A percentile compares a stretch with the other conserved stretches of the same genome.
Conservation (phyloP, 2,888 invertebrate genomes). For the Lordiphosa andalusiaca region DNA sequence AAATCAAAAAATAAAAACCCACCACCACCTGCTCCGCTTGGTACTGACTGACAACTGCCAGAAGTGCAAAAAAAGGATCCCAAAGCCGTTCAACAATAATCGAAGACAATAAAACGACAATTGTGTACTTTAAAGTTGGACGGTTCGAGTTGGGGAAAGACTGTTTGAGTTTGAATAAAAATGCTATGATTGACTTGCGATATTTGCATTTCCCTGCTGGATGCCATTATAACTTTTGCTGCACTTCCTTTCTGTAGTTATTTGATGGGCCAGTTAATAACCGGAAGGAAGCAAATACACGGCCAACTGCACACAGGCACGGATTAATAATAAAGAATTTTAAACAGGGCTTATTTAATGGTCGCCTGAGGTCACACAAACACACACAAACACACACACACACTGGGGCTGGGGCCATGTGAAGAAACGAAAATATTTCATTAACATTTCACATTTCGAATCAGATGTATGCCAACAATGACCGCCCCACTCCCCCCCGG, state of each 20-base stretch:
- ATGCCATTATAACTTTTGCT: not conserved
- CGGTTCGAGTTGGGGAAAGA: too few relatives aligned
- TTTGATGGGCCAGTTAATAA: slow-evolving; percentile 34
- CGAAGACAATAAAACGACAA: slow-evolving; percentile 72
- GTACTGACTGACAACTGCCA: slow-evolving; percentile 17
- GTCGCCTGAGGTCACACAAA: slow-evolving; percentile 37
- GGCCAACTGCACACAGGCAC: slow-evolving; percentile 31
- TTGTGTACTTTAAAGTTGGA: slow-evolving; percentile 50
- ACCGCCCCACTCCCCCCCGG: slow-evolving; percentile 1
- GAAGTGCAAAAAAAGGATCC: slow-evolving; percentile 17
- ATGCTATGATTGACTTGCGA: slow-evolving; percentile 8
- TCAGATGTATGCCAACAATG: slow-evolving; percentile 35
- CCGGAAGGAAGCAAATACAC: slow-evolving; percentile 40
- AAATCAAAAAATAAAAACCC: slow-evolving; percentile 39
- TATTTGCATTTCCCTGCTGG: slow-evolving; percentile 13
- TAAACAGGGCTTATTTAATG: slow-evolving; percentile 47
- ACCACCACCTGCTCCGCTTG: slow-evolving; percentile 31
- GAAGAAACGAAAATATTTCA: slow-evolving; percentile 39
- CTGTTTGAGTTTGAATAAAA: too few relatives aligned
- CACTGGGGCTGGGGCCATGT: slow-evolving; percentile 20
- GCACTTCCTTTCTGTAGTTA: not conserved
- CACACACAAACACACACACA: too few relatives aligned
- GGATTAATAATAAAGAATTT: slow-evolving; percentile 26
- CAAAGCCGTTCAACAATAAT: slow-evolving; percentile 72
- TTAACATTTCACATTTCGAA: slow-evolving; percentile 51